Conservation (phyloP, 2,113 vertebrate species). For the Solea senegalensis region DNA sequence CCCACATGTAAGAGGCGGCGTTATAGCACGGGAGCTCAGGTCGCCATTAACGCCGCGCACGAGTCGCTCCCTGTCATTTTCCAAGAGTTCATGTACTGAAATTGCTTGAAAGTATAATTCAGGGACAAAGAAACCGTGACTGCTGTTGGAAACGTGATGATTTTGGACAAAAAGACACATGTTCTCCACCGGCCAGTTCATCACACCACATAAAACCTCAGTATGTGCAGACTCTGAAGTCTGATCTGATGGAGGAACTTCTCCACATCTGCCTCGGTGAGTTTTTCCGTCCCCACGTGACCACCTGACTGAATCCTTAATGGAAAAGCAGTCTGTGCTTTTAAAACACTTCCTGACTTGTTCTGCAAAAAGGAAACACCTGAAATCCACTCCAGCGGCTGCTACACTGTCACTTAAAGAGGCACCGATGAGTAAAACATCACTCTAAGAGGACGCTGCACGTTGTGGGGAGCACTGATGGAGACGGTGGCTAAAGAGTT, state of each 20-base stretch:
- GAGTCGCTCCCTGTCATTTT: conserved; percentile 47
- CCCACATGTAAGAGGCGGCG: conserved; percentile 28
- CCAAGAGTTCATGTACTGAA: neutral
- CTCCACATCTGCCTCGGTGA: conserved; percentile 41
- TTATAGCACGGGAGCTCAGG: conserved; percentile 13
- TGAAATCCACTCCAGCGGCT: neutral
- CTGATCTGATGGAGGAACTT: conserved; percentile 31
- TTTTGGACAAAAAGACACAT: neutral
- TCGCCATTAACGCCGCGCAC: conserved; percentile 16
- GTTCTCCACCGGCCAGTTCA: neutral
- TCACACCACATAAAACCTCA: neutral
- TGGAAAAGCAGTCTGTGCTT: conserved; percentile 59
- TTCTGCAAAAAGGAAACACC: conserved; percentile 46
- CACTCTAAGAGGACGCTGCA: neutral
- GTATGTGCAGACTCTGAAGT: neutral
- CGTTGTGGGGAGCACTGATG: neutral
- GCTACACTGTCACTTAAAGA: neutral
- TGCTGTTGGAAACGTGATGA: no score
- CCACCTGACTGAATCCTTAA: conserved; percentile 31
- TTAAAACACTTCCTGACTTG: conserved; percentile 48
- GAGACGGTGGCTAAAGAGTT: neutral
- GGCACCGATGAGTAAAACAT: neutral
- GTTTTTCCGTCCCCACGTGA: conserved; percentile 15
- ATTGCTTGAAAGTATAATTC: conserved; percentile 2
- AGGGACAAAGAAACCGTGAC: neutral